Percentiles rank a stretch among this genome's conserved stretches.
These are phyloP conservation scores for Acipenser ruthenus DNA, from an alignment of 2,797 vertebrate genomes.

Conservation along the genomic window DNA sequence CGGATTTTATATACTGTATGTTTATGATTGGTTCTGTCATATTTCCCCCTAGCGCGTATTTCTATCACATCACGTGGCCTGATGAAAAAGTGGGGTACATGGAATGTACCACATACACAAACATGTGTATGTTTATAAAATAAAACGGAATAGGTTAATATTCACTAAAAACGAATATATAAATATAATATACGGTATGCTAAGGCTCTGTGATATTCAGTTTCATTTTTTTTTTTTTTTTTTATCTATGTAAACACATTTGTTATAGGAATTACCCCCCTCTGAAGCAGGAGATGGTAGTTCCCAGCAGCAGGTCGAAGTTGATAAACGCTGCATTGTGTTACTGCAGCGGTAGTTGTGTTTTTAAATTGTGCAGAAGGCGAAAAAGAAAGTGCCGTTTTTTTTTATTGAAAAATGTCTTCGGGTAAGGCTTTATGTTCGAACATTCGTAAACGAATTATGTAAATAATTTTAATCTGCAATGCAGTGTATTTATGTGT, in stretches of 20 bases:
- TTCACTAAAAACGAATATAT: background rate
- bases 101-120: background rate
- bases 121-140: background rate
- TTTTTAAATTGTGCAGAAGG: conserved; percentile 34
- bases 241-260: background rate
- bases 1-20: too few species aligned
- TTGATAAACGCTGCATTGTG: conserved; percentile 36
- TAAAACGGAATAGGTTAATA: background rate
- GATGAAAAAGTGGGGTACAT: background rate
- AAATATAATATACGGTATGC: background rate
- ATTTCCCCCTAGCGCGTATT: too few species aligned
- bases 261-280: background rate
- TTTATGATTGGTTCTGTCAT: too few species aligned
- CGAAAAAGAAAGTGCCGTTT: conserved; percentile 8
- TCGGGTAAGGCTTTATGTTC: conserved; percentile 43
- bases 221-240: background rate
- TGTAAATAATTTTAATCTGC: conserved; percentile 23
- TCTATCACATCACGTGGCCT: background rate
- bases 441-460: accelerated
- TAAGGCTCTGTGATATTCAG: too few species aligned
- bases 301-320: conserved; percentile 21
- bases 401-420: conserved; percentile 44
- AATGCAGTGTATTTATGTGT: background rate
- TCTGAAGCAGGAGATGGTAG: background rate
- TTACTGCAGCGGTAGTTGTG: conserved; percentile 15